These are phyloP conservation scores for Galagoides demidoff DNA, from an alignment of 2,797 vertebrate species.

Conservation along the genomic window DNA sequence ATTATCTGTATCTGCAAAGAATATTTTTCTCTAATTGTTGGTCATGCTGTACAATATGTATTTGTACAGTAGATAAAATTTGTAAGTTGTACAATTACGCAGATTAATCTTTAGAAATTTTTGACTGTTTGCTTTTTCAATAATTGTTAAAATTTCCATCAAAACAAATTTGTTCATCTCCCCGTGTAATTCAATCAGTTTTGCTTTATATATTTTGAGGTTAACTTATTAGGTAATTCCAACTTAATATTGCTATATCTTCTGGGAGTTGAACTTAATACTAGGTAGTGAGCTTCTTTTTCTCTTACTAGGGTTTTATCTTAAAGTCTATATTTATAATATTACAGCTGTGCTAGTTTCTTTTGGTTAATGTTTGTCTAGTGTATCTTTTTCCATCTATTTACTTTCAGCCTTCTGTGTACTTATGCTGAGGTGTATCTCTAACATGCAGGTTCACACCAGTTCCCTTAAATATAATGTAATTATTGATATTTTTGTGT, in stretches of 20 bases:
- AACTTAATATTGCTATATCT: neutral
- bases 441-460: neutral
- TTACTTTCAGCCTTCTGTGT: conserved; percentile 1
- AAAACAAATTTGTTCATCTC: conserved; percentile 33
- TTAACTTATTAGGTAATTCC: conserved; percentile 20
- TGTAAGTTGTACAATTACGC: neutral
- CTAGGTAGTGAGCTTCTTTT: neutral
- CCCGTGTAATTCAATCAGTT: neutral
- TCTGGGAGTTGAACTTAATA: neutral
- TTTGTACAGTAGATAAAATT: neutral
- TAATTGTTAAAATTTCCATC: conserved; percentile 41
- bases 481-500: conserved; percentile 9
- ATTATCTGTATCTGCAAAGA: neutral
- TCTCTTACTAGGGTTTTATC: neutral
- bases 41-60: neutral
- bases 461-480: neutral
- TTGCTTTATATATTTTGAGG: neutral
- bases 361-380: conserved; percentile 36
- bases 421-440: neutral
- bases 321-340: neutral
- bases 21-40: neutral
- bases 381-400: conserved; percentile 4
- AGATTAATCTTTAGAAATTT: neutral
- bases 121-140: neutral
- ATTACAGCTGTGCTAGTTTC: neutral